A percentile compares a stretch with the other conserved stretches of the same genome.
Conservation (phyloP, 2,113 vertebrate species). For the Oncorhynchus gorbuscha region DNA sequence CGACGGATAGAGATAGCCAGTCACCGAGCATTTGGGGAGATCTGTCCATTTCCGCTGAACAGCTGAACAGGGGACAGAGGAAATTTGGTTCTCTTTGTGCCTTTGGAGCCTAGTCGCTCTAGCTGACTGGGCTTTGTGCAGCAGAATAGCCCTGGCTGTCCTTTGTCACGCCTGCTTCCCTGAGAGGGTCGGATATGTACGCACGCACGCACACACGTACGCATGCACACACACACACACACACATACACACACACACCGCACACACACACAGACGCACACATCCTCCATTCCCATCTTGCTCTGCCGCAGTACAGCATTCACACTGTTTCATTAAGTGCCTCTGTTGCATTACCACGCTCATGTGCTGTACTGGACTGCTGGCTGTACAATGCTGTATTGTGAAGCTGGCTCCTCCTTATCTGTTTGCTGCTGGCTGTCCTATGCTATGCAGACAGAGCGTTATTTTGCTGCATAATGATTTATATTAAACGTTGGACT, state of each 20-base stretch:
- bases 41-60: conserved; percentile 48
- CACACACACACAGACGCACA: no score
- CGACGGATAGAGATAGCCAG: conserved; percentile 44
- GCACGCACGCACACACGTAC: neutral
- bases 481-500: no score
- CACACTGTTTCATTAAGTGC: neutral
- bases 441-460: no score
- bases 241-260: no score
- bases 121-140: neutral
- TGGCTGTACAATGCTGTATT: neutral
- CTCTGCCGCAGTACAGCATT: neutral
- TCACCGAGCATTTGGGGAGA: conserved; percentile 46
- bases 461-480: no score
- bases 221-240: no score
- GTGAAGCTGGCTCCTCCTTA: no score
- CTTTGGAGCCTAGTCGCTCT: neutral
- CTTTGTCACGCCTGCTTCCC: neutral
- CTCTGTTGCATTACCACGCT: neutral
- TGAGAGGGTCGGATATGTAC: neutral
- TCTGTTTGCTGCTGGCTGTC: no score
- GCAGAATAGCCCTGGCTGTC: neutral
- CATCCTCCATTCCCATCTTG: neutral
- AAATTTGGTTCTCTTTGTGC: conserved; percentile 43
- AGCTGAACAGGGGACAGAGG: conserved; percentile 33
- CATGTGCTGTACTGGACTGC: neutral